Evolutionary conservation across 2,888 invertebrate genomes (phyloP), one percentile per base, ranked within the genome.

Genomic region (Xestia rhomboidea): DNA sequence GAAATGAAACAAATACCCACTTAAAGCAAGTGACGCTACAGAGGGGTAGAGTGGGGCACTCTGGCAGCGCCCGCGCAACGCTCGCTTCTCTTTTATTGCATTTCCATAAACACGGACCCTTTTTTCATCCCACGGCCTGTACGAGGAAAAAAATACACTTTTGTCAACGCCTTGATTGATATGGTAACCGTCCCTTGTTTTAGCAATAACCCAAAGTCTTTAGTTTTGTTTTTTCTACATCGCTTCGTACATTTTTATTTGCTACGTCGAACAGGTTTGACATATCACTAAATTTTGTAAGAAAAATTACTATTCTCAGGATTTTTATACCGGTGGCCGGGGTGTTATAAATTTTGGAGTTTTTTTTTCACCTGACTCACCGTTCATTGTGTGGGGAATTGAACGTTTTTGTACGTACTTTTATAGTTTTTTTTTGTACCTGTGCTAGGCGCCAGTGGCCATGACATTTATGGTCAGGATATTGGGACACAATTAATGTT

Each of bases 81-180:
- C 89, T 93, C 89, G 88, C 87, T 85, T 92, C 90, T 88, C 90
- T 93, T 94, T 94, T 94, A 94, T 94, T 93, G 92, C 92, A 94
- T 95, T 95, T 95, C 94, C 94, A 95, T 95, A 96, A 96, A 95
- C 94, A 94, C 92, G 87, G 93, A 92, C 94, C 95, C 92, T 95
- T 96, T 96, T 95, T 95, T 95, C 92, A 93, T 94, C 92, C 92
- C 94, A 94, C 93, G 92, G 91, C 87, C 89, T 83, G 89, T 89
- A 87, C 86, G 89, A 90, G 87, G 90, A 94, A 95, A 95, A 95
- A 95, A 93, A 88, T 88, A 90, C 89, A 93, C 94, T 95, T 96
- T 96, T 96, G 96, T 96, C 96, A 96, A 95, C 96, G 95, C 94
- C 93, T 95, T 96, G 96, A 96, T 96, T 95, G 96, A 96, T 96